Base-by-base conservation (phyloP, 2,797 vertebrate species). In the Orientallactaga sibirica region DNA sequence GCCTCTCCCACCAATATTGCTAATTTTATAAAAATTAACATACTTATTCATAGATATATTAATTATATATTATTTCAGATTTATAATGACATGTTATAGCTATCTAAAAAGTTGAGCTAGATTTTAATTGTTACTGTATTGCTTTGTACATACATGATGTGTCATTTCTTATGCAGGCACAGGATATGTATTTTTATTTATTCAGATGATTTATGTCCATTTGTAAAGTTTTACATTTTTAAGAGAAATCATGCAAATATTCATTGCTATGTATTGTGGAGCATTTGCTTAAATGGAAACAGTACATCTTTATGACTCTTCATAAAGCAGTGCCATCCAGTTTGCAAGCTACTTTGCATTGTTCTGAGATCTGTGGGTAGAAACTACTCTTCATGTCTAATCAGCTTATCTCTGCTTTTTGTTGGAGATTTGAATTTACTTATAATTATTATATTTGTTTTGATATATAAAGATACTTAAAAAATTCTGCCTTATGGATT, bases 101-200 rank as follows among this genome's bases (percentile, higher is more conserved):
- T 18, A 43, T 25, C 9, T 67, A 20, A 90, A 85, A 24, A 48
- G 43, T 67, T 25, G 20, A 48, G 55, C 8, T 37, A 76, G 33
- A 87, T 58, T 90, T 89, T 81, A 68, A 74, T 33, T 83, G 48
- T 90, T 43, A 83, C 71, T 58, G 7, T 80, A 48, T n/a, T 64
- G 7, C 19, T 94, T 76, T 76, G 22, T 68, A 48, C 10, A 75
- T 20, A 74, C 8, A 43, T 29, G 48, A 79, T 67, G 68, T 92
- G 24, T 55, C 52, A 80, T 33, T 73, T 27, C 64, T 88, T 89
- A 70, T 27, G 41, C 6, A 80, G 43, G 37, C 25, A 85, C 15
- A 55, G 8, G 41, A 25, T 81, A 73, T 70, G 22, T 74, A 24
- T 77, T 91, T 90, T 71, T 19, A 81, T 74, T 76, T 81, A 58